phyloP scores from a whole-genome alignment of 2,113 vertebrate genomes.

The Sphaerodactylus townsendi region DNA sequence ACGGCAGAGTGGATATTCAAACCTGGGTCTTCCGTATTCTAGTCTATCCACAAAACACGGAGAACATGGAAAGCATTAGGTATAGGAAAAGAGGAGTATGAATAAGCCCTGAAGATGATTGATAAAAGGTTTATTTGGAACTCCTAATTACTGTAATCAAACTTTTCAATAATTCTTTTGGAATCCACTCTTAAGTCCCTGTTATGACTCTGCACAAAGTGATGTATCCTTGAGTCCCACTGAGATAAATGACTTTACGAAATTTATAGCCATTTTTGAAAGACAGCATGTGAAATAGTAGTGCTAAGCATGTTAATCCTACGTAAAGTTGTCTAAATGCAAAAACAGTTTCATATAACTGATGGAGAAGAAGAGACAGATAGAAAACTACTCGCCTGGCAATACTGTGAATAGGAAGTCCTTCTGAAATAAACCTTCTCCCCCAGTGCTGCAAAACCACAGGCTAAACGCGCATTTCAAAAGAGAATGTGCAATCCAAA shows the following conservation, averaged over 20 bases:
- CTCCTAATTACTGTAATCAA: too few species aligned
- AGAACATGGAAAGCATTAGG: too few species aligned
- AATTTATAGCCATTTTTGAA: not conserved
- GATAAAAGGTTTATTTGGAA: too few species aligned
- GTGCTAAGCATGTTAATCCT: not conserved
- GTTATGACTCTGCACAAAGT: not conserved
- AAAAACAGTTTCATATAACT: too few species aligned
- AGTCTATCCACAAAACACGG: too few species aligned
- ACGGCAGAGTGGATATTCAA: too few species aligned
- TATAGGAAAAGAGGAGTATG: too few species aligned
- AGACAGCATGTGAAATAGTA: not conserved
- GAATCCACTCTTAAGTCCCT: too few species aligned
- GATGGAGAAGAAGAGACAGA: not conserved
- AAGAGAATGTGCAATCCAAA: not conserved
- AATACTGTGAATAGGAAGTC: not conserved
- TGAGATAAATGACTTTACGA: not conserved
- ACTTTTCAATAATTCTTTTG: too few species aligned
- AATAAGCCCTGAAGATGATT: too few species aligned
- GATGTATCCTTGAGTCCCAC: not conserved
- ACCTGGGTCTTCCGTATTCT: too few species aligned
- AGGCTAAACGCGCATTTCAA: not conserved
- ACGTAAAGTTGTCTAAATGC: not conserved
- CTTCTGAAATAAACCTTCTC: not conserved
- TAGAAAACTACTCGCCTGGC: not conserved
- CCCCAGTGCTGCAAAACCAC: not conserved